Conservation (phyloP, 2,113 vertebrate genomes). For the Pseudopodoces humilis region DNA sequence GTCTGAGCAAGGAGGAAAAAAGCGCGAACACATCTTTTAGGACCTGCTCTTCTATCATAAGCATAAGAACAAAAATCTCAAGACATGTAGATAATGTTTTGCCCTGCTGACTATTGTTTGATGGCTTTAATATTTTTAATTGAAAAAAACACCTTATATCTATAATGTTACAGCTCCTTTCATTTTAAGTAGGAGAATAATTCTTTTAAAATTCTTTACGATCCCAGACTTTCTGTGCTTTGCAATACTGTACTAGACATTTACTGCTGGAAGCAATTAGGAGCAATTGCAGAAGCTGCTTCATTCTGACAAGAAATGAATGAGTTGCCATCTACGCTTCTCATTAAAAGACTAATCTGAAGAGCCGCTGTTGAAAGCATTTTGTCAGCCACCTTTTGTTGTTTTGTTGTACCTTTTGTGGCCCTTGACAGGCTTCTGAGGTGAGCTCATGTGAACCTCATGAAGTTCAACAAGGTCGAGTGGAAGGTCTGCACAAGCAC, state of each 20-base stretch:
- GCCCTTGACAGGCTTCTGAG: background rate
- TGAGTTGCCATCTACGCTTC: background rate
- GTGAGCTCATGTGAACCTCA: background rate
- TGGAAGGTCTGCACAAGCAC: background rate
- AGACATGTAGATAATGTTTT: background rate
- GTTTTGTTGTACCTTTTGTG: background rate
- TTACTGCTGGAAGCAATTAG: background rate
- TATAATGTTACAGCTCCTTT: background rate
- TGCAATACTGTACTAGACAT: background rate
- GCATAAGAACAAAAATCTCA: background rate
- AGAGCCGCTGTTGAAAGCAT: background rate
- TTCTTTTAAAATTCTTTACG: background rate
- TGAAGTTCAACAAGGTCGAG: background rate
- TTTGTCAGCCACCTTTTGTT: background rate
- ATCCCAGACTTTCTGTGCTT: background rate
- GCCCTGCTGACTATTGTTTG: background rate
- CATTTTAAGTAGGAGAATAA: background rate
- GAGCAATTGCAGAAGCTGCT: background rate
- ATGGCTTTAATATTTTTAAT: background rate
- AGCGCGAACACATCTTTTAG: background rate
- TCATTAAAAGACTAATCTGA: background rate
- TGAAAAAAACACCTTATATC: background rate
- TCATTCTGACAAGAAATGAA: background rate
- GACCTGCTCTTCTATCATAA: background rate
- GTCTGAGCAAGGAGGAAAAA: background rate